Conservation (phyloP, 2,113 vertebrate species). For the Atherinomorus stipes region DNA sequence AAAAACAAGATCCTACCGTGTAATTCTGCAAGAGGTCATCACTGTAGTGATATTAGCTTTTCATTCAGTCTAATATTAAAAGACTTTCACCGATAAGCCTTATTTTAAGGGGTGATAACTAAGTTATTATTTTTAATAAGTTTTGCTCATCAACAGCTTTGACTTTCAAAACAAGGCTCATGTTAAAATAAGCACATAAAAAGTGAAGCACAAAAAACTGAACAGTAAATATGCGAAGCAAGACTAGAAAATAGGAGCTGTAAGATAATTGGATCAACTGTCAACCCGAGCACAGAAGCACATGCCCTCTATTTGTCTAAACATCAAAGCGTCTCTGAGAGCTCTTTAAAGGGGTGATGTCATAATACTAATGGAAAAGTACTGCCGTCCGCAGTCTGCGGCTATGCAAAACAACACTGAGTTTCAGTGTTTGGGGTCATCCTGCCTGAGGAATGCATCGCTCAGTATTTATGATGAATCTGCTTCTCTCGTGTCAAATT, state of each 20-base stretch:
- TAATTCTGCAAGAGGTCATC: background rate
- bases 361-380: slow-evolving; percentile 60
- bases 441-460: background rate
- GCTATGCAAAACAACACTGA: slow-evolving; percentile 59
- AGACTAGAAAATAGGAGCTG: background rate
- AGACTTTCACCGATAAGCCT: background rate
- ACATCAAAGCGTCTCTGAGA: slow-evolving; percentile 35
- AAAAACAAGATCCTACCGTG: background rate
- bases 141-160: background rate
- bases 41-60: background rate
- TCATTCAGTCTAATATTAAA: background rate
- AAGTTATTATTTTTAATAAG: background rate
- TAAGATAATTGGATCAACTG: slow-evolving; percentile 20
- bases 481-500: background rate
- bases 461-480: background rate
- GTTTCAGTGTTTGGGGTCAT: slow-evolving; percentile 11
- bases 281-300: slow-evolving; percentile 21
- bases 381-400: slow-evolving; percentile 38
- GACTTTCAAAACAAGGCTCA: background rate
- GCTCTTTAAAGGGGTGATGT: slow-evolving; percentile 23
- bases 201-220: background rate
- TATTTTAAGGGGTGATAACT: background rate
- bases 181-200: background rate
- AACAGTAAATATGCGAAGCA: background rate
- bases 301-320: slow-evolving; percentile 33